phyloP scores from a whole-genome alignment of 2,888 invertebrate species.

The Lysandra bellargus region DNA sequence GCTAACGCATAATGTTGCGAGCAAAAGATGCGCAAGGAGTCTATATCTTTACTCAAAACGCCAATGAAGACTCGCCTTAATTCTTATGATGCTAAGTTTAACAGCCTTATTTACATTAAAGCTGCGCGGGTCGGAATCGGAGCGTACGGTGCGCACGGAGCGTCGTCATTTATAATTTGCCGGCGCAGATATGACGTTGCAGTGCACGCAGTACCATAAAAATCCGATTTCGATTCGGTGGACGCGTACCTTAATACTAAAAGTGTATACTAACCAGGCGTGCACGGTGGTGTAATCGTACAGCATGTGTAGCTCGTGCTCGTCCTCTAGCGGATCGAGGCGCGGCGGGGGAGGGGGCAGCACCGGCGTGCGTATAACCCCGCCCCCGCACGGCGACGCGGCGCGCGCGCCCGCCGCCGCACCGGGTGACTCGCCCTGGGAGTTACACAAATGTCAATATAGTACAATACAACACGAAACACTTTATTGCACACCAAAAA shows the following conservation, averaged over 20 bases:
- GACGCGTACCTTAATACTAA: neutral
- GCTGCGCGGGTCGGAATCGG: too few relatives aligned
- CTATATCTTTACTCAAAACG: conserved; percentile 44
- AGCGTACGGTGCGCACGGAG: too few relatives aligned
- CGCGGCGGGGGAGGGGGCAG: conserved; percentile 90
- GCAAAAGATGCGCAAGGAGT: conserved; percentile 52
- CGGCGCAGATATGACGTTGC: too few relatives aligned
- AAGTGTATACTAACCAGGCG: conserved; percentile 85
- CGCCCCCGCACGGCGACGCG: conserved; percentile 47
- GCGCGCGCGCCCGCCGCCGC: conserved; percentile 43
- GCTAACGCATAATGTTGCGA: conserved; percentile 54
- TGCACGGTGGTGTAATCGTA: conserved; percentile 93
- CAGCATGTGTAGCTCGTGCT: conserved; percentile 88
- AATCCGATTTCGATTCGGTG: too few relatives aligned
- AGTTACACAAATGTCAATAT: neutral
- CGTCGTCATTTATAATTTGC: too few relatives aligned
- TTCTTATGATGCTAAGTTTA: neutral
- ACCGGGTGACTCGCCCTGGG: conserved; percentile 47
- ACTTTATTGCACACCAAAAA: too few relatives aligned
- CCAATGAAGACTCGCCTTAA: conserved; percentile 49
- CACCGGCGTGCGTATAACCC: conserved; percentile 86
- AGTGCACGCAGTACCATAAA: too few relatives aligned
- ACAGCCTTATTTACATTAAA: too few relatives aligned
- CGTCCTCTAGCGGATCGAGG: conserved; percentile 89
- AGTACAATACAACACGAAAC: too few relatives aligned